Evolutionary conservation across 2,113 vertebrate species (phyloP).

Genomic region (Mesembrinibis cayennensis): DNA sequence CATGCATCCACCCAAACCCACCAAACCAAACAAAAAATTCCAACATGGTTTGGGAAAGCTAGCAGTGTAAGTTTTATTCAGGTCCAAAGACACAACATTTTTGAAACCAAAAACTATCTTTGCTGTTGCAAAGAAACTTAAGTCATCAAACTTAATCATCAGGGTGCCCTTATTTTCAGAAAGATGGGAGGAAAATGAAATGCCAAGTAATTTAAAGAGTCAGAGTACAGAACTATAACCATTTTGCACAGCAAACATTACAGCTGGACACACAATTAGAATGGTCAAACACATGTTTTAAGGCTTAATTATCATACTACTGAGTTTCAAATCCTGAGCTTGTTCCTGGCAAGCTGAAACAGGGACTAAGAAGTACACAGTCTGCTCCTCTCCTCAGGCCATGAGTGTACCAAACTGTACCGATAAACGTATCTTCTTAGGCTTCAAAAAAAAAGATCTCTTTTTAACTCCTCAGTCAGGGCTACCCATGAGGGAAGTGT

Average conservation of each 20-base stretch:
- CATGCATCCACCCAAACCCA: background rate
- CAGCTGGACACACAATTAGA: background rate
- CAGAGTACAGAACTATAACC: background rate
- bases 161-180: background rate
- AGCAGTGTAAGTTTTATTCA: background rate
- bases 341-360: background rate
- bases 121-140: background rate
- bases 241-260: background rate
- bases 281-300: background rate
- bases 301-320: background rate
- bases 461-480: background rate
- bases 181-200: background rate
- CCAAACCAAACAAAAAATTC: background rate
- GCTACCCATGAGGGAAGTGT: background rate
- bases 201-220: background rate
- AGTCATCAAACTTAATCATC: background rate
- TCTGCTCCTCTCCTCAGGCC: background rate
- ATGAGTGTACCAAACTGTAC: background rate
- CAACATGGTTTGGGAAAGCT: background rate
- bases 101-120: background rate
- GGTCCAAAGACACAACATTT: background rate
- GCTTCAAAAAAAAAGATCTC: background rate
- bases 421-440: background rate
- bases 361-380: background rate
- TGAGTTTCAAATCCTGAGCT: background rate